Base-by-base conservation (phyloP, 2,797 vertebrate genomes). In the Enteromius fasciolatus region DNA sequence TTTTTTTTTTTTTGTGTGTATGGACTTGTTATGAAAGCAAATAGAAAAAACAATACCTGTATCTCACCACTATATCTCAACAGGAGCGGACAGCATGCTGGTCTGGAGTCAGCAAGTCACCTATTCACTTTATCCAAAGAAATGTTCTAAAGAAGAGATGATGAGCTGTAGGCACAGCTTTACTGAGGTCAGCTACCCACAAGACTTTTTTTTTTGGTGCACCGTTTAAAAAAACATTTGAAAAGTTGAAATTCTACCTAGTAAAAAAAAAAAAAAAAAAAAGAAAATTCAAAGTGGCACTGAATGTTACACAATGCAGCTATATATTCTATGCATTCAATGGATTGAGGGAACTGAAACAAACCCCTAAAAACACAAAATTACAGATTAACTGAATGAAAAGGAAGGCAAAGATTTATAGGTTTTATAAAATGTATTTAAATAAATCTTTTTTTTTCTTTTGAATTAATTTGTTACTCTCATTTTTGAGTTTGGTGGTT, bases 101-200 rank as follows among this genome's bases (percentile, higher is more conserved):
- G 61, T 46, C 50, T 76, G 36, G 36, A 75, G 80, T 75, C 72
- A 82, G 61, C 33, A 52, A 76, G 48, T 33, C 72, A 67, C 23
- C 18, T 10, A 46, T 44, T 76, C 33, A 59, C 8, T 68, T 59
- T 76, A 66, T 68, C 72, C n/a, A 75, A 46, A 67, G 73, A 57
- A 41, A 52, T 67, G 31, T 66, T 75, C 46, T 23, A n/a, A 75
- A 67, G 70, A 75, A 75, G 46, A 50, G 46, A 66, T 57, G 61
- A 75, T 76, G 46, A 75, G 59, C 61, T 67, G 61, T 33, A 81
- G 69, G 44, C 70, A 25, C 33, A 66, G 80, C 61, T 67, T 82
- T 67, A 66, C 33, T 76, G 5, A 67, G 61, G 50, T 57, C 72
- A 68, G 80, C 70, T 46, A 64, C 80, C 59, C 46, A 74, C 80